Base-by-base conservation (phyloP, 2,888 invertebrate species). In the Sphaerophoria taeniata region DNA sequence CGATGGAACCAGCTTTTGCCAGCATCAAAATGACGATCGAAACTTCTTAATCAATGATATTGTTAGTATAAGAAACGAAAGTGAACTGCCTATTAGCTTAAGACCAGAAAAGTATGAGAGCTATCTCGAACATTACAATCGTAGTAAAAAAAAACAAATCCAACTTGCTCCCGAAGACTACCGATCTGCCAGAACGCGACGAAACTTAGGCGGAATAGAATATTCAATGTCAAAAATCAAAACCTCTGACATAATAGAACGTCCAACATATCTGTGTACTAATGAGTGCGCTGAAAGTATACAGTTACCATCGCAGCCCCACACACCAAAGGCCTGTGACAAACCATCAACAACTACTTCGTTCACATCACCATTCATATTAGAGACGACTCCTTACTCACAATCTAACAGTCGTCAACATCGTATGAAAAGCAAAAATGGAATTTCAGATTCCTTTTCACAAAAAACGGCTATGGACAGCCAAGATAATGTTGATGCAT, bases 101-200 rank as follows among this genome's bases (percentile, higher is more conserved):
- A 86, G 45, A 72, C 83, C 43, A 55, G 58, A 87, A 12, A 89
- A 89, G 34, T 90, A 90, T 51, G 91, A 91, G 69, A 90, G 88
- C 87, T 91, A 91, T 87, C 89, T 91, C 85, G 90, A 90, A 53
- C 91, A 91, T 80, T 91, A 90, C 81, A 90, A 90, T 60, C 90
- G 88, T 0, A 85, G 88, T 34, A 88, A 88, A 61, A 88, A 87
- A 47, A 80, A 79, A 14, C 78, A 36, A 4, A 60, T 33, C 3
- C 14, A 81, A 12, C 6, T 33, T 6, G 2, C 55, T 9, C 69
- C 72, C 2, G 76, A 81, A 33, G 85, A 76, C 58, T 72, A 80
- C 9, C 47, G 85, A 1, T 73, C 85, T 4, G 85, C 85, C 2
- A 71, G 85, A n/a, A 85, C 72, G 7, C 61, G 85, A 7, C 56